phyloP scores from a whole-genome alignment of 2,888 invertebrate genomes.

The Idaea straminata region DNA sequence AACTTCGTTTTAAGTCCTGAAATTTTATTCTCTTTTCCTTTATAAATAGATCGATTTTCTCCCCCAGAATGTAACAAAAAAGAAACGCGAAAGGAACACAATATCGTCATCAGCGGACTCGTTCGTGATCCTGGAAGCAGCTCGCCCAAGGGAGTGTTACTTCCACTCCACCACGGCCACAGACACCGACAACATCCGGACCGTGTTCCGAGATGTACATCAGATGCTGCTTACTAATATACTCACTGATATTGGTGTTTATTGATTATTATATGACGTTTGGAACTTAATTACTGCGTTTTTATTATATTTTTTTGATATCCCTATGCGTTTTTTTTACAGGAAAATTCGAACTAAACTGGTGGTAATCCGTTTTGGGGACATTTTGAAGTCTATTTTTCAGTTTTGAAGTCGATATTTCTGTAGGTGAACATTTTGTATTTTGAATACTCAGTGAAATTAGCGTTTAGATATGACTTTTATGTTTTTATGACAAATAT shows the following conservation, averaged over 20 bases:
- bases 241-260: slow-evolving; percentile 68
- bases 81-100: slow-evolving; percentile 55
- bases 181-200: slow-evolving; percentile 86
- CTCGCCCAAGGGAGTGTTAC: slow-evolving; percentile 80
- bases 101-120: slow-evolving; percentile 51
- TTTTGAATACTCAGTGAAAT: too few relatives aligned
- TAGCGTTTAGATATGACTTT: too few relatives aligned
- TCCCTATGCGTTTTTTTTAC: too few relatives aligned
- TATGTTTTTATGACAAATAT: too few relatives aligned
- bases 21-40: too few relatives aligned
- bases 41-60: too few relatives aligned
- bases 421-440: too few relatives aligned
- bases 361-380: slow-evolving; percentile 23
- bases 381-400: slow-evolving; percentile 29
- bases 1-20: too few relatives aligned
- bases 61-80: slow-evolving; percentile 79
- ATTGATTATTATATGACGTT: slow-evolving; percentile 33
- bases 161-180: slow-evolving; percentile 89
- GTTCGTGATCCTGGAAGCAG: slow-evolving; percentile 59
- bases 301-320: neutral
- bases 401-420: neutral
- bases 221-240: slow-evolving; percentile 81
- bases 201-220: slow-evolving; percentile 87
- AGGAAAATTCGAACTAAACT: too few relatives aligned
- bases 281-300: neutral